These are phyloP conservation scores for Spea hammondii DNA, from an alignment of 2,797 vertebrate species.

Conservation along the genomic window DNA sequence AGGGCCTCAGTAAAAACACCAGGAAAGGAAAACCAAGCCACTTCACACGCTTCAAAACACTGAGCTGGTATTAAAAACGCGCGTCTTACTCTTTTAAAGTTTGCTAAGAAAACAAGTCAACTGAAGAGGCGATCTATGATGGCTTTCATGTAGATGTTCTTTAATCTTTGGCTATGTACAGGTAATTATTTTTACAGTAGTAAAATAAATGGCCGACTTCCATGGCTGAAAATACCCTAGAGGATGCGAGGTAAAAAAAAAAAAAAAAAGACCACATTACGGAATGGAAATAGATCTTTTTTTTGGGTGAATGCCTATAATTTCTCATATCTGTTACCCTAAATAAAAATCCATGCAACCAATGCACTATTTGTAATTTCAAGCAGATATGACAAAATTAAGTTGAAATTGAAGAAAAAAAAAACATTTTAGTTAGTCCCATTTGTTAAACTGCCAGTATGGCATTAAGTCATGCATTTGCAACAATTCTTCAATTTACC, in stretches of 20 bases:
- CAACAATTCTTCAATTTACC: no score
- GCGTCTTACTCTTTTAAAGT: conserved; percentile 48
- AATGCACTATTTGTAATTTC: no score
- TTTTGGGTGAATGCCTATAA: no score
- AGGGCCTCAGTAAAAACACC: conserved; percentile 51
- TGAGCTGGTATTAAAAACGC: conserved; percentile 45
- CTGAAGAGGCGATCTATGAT: conserved; percentile 38
- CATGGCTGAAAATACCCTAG: conserved; percentile 17
- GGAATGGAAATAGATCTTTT: no score
- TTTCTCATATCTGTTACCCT: no score
- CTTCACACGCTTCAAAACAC: conserved; percentile 39
- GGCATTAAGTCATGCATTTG: no score
- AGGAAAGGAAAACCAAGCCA: conserved; percentile 45
- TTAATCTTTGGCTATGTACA: conserved; percentile 48
- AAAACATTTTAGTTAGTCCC: no score
- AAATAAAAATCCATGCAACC: no score
- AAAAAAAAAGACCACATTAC: no score
- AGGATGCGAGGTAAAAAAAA: background rate
- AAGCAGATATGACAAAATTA: no score
- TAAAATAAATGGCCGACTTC: conserved; percentile 40
- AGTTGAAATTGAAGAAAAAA: no score
- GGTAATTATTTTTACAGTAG: conserved; percentile 53
- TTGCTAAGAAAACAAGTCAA: conserved; percentile 48
- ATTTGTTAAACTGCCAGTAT: no score
- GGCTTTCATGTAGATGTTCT: conserved; percentile 45